phyloP scores from a whole-genome alignment of 2,113 vertebrate genomes.

The Lophochroa leadbeateri region DNA sequence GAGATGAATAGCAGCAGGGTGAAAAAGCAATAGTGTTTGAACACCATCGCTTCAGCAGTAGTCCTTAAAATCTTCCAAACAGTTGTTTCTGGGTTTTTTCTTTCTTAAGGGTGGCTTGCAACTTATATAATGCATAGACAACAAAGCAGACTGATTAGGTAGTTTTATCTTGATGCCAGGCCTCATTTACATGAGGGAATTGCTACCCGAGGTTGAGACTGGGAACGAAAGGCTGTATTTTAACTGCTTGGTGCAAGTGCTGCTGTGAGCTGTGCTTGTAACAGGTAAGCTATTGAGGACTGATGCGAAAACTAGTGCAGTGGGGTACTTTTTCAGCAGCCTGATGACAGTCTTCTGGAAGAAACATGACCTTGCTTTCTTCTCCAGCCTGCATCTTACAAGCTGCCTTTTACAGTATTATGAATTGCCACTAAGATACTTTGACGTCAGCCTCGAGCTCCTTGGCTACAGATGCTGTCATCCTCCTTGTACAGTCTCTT shows the following conservation, averaged over 20 bases:
- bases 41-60: background rate
- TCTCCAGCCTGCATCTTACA: slow-evolving; percentile 8
- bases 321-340: slow-evolving; percentile 22
- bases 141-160: slow-evolving; percentile 30
- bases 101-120: background rate
- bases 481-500: background rate
- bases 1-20: background rate
- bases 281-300: background rate
- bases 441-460: background rate
- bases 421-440: slow-evolving; percentile 14
- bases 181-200: slow-evolving; percentile 40
- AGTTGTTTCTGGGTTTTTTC: background rate
- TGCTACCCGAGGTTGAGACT: background rate
- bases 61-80: background rate
- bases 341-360: background rate
- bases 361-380: slow-evolving; percentile 50
- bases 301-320: background rate
- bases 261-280: slow-evolving; percentile 31
- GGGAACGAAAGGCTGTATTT: background rate
- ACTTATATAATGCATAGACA: background rate
- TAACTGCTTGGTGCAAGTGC: background rate
- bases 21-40: background rate
- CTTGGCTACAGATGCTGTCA: background rate
- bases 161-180: slow-evolving; percentile 3
- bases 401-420: slow-evolving; percentile 31